A percentile compares a stretch with the other conserved stretches of the same genome.
phyloP scores from a whole-genome alignment of 2,113 vertebrate species.

The Dipodomys merriami region DNA sequence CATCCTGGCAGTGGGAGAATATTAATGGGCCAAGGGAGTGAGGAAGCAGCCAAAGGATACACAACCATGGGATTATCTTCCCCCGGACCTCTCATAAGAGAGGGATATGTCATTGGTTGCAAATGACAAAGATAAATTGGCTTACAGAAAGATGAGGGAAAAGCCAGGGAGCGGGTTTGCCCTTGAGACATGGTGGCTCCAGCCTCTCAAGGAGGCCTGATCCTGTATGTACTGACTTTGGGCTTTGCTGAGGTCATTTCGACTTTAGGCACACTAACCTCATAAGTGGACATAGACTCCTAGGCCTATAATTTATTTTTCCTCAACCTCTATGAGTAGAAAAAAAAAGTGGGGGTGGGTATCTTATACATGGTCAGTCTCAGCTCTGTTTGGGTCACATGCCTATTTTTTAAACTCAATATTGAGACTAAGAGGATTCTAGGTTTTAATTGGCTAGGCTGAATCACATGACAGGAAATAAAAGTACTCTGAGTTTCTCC shows the following conservation, averaged over 20 bases:
- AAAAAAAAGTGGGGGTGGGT: not conserved
- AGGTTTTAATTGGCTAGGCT: not conserved
- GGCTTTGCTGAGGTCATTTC: not conserved
- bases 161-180: not conserved
- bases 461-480: not conserved
- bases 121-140: not conserved
- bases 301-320: not conserved
- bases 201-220: not conserved
- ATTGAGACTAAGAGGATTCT: not conserved
- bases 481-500: not conserved
- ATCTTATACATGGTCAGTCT: not conserved
- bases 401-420: not conserved
- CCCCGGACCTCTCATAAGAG: not conserved
- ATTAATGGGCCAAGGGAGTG: not conserved
- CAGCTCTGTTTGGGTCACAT: not conserved
- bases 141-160: not conserved
- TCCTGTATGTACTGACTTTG: not conserved
- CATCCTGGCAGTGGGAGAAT: not conserved
- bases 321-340: not conserved
- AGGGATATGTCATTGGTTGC: not conserved
- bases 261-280: not conserved
- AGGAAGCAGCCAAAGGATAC: not conserved
- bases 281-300: not conserved
- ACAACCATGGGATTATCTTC: not conserved
- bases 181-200: not conserved